These are phyloP conservation scores for Chiroxiphia lanceolata DNA, from an alignment of 2,797 vertebrate genomes.

Conservation along the genomic window DNA sequence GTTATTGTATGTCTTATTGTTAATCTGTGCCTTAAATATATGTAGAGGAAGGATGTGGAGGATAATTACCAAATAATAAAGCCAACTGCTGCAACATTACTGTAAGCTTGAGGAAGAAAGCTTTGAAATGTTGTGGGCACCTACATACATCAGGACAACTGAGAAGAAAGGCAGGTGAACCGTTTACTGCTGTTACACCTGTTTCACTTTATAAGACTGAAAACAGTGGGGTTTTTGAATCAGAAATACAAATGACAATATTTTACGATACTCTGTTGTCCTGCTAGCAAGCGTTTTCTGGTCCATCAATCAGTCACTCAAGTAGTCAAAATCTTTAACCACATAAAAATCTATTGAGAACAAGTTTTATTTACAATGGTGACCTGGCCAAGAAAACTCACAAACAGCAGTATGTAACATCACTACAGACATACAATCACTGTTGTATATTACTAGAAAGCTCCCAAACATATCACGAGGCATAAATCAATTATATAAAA, in stretches of 20 bases:
- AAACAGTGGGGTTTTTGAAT: not conserved
- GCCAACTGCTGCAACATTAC: not conserved
- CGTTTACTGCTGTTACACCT: not conserved
- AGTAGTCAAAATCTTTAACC: constrained; percentile 48
- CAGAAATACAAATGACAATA: not conserved
- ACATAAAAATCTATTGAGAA: constrained; percentile 60
- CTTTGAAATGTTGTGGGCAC: not conserved
- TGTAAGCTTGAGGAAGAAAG: not conserved
- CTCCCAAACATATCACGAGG: constrained; percentile 58
- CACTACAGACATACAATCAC: constrained; percentile 56
- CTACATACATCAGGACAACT: not conserved
- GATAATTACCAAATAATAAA: not conserved
- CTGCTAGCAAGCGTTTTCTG: constrained; percentile 33
- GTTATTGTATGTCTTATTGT: not conserved
- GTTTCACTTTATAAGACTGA: not conserved
- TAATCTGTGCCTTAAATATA: not conserved
- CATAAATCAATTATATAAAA: constrained; percentile 78
- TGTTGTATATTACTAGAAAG: constrained; percentile 68
- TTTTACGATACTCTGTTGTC: not conserved
- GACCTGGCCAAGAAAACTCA: constrained; percentile 56
- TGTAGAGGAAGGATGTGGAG: not conserved
- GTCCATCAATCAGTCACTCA: constrained; percentile 45
- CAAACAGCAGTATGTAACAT: constrained; percentile 54
- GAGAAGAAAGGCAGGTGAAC: not conserved
- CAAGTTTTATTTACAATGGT: constrained; percentile 60